Evolutionary conservation across 2,888 invertebrate species (phyloP).

Genomic region (Coelopa pilipes): DNA sequence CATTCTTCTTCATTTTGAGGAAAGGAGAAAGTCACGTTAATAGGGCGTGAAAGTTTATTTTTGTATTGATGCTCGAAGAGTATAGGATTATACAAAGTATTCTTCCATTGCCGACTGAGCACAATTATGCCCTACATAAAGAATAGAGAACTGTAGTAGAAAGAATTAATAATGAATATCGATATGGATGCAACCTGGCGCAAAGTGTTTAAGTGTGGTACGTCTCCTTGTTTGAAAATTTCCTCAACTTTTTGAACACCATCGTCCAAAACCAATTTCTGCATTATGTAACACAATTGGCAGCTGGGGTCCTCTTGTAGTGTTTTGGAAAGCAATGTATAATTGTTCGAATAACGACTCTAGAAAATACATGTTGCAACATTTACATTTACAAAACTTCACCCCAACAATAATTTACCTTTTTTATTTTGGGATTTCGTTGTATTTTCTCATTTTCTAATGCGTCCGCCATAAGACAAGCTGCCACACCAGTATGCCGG

Average conservation of each 20-base stretch:
- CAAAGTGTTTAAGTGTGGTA: slow-evolving; percentile 88
- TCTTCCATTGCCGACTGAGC: slow-evolving; percentile 96
- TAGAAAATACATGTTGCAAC: slow-evolving; percentile 58
- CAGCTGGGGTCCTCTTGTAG: slow-evolving; percentile 96
- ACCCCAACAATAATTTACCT: slow-evolving; percentile 49
- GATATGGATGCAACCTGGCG: slow-evolving; percentile 73
- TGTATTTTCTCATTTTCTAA: slow-evolving; percentile 84
- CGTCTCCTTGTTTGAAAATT: slow-evolving; percentile 83
- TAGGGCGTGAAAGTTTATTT: slow-evolving; percentile 81
- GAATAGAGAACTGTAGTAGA: neutral
- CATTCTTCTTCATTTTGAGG: slow-evolving; percentile 80
- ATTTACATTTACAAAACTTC: neutral
- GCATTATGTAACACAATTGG: slow-evolving; percentile 89
- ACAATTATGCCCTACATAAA: slow-evolving; percentile 87
- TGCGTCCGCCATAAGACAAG: slow-evolving; percentile 95
- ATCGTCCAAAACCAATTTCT: slow-evolving; percentile 83
- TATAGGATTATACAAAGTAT: slow-evolving; percentile 91
- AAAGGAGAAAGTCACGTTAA: slow-evolving; percentile 89
- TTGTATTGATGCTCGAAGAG: slow-evolving; percentile 90
- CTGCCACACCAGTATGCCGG: slow-evolving; percentile 86
- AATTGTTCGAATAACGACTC: slow-evolving; percentile 87
- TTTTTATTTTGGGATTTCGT: slow-evolving; percentile 64
- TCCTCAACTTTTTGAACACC: slow-evolving; percentile 82
- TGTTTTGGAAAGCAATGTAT: slow-evolving; percentile 88
- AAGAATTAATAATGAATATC: neutral